Evolutionary conservation across 2,888 invertebrate genomes (phyloP).

Genomic region (Villa cingulata): DNA sequence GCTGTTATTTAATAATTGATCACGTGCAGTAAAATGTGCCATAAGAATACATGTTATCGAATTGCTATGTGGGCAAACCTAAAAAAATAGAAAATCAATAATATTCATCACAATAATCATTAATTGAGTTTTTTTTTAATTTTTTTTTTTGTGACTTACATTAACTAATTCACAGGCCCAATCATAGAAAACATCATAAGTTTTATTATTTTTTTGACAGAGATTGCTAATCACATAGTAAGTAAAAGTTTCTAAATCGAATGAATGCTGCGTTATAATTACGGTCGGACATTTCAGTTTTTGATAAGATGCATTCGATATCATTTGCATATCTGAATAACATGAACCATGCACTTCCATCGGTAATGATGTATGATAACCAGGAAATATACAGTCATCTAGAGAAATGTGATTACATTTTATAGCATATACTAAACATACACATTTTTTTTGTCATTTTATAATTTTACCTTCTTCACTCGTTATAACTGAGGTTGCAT

Average conservation of each 20-base stretch:
- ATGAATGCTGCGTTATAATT: slow-evolving; percentile 34
- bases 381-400: slow-evolving; percentile 37
- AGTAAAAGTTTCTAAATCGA: slow-evolving; percentile 35
- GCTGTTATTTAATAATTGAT: slow-evolving; percentile 21
- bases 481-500: slow-evolving; percentile 36
- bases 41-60: slow-evolving; percentile 30
- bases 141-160: slow-evolving; percentile 17
- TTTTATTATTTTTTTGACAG: slow-evolving; percentile 35
- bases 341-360: slow-evolving; percentile 36
- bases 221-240: slow-evolving; percentile 34
- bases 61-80: slow-evolving; percentile 32
- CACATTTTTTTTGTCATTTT: background rate
- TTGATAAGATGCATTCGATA: slow-evolving; percentile 33
- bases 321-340: slow-evolving; percentile 38
- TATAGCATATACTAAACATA: background rate
- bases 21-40: slow-evolving; percentile 35
- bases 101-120: background rate
- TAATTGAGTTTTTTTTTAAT: background rate
- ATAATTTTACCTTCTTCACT: slow-evolving; percentile 31
- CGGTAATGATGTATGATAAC: slow-evolving; percentile 35
- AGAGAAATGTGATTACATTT: background rate
- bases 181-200: slow-evolving; percentile 35
- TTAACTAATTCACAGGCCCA: slow-evolving; percentile 35
- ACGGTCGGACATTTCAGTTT: slow-evolving; percentile 31
- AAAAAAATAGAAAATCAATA: background rate